Conservation (phyloP, 1,140 invertebrate species). For the Aradophagus sp. region DNA sequence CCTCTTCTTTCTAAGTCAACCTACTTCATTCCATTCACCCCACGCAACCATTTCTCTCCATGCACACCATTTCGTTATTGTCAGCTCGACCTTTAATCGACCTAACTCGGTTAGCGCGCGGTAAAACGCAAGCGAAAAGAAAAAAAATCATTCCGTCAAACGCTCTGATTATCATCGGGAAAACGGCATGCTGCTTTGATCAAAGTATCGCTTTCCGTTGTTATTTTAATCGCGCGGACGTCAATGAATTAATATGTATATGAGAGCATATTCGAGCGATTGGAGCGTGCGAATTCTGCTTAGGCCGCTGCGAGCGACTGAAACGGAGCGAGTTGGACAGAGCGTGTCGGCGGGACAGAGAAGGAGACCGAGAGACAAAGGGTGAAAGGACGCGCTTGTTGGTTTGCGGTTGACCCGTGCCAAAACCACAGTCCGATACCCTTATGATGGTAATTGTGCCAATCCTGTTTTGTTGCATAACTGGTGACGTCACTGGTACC, state of each 20-base stretch:
- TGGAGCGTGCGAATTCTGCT: constrained; percentile 45
- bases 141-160: no score
- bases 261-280: constrained; percentile 42
- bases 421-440: constrained; percentile 55
- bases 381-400: constrained; percentile 53
- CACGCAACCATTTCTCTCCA: no score
- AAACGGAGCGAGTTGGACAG: constrained; percentile 17
- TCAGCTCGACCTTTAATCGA: no score
- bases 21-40: no score
- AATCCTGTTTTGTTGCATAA: constrained; percentile 53
- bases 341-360: constrained; percentile 5
- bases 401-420: constrained; percentile 57
- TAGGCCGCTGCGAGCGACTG: constrained; percentile 13
- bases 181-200: no score
- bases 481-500: constrained; percentile 42
- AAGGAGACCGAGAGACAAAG: constrained; percentile 29
- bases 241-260: constrained; percentile 47
- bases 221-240: no score
- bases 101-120: no score
- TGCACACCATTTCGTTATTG: no score
- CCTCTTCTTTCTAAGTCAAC: no score
- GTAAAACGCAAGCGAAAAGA: no score
- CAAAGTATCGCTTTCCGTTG: no score
- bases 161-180: no score
- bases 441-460: constrained; percentile 57